phyloP scores from a whole-genome alignment of 92 coral and sea anemone genomes.

The Porites cylindrica region DNA sequence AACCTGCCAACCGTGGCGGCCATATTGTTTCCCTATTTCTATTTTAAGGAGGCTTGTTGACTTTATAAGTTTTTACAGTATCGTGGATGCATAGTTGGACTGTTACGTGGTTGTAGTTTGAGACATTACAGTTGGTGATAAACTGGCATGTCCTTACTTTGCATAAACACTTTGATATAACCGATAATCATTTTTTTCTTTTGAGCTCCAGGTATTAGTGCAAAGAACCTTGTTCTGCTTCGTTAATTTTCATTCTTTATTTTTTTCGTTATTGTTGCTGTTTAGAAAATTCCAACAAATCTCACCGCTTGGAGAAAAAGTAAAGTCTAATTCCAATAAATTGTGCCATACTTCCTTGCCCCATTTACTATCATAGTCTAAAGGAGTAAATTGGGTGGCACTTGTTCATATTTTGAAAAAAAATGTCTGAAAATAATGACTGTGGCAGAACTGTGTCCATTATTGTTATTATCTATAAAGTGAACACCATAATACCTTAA shows the following conservation, averaged over 20 bases:
- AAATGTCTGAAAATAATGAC: conserved; percentile 7
- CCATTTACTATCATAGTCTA: conserved; percentile 36
- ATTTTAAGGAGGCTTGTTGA: too few relatives aligned
- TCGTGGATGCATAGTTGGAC: conserved; percentile 6
- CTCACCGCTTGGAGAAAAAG: conserved; percentile 22
- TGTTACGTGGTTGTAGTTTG: conserved; percentile 32
- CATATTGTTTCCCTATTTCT: not conserved
- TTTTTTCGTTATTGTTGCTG: conserved; percentile 38
- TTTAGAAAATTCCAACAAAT: conserved; percentile 23
- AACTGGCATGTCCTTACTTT: too few relatives aligned
- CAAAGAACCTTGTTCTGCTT: conserved; percentile 28
- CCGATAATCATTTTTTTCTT: not conserved
- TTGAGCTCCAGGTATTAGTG: conserved; percentile 1
- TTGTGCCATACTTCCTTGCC: conserved; percentile 39
- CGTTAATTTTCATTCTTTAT: conserved; percentile 17
- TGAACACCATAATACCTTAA: conserved; percentile 33
- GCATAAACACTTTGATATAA: too few relatives aligned
- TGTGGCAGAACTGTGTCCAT: conserved; percentile 36
- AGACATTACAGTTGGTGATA: not conserved
- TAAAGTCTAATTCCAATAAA: conserved; percentile 34
- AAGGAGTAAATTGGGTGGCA: conserved; percentile 36
- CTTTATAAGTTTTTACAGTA: too few relatives aligned
- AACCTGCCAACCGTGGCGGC: not conserved
- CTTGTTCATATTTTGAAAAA: conserved; percentile 24
- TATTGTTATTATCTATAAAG: not conserved